phyloP scores from a whole-genome alignment of 2,888 invertebrate genomes.

The Stomorhina lunata region DNA sequence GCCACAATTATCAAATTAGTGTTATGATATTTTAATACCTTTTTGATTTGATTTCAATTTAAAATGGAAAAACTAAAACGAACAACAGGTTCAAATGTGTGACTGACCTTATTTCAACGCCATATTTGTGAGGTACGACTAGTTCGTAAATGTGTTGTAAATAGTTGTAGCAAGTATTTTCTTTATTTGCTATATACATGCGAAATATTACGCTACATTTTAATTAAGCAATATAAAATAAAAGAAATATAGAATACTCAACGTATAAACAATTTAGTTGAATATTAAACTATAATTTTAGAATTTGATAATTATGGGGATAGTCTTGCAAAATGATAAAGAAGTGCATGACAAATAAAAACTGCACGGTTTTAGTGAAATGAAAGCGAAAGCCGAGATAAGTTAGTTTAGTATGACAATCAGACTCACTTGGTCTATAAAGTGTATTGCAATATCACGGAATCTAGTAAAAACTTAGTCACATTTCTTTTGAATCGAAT shows the following conservation, averaged over 20 bases:
- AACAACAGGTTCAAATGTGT: constrained; percentile 33
- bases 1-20: constrained; percentile 55
- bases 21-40: constrained; percentile 39
- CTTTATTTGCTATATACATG: neutral
- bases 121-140: neutral
- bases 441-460: too few relatives aligned
- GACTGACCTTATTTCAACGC: constrained; percentile 41
- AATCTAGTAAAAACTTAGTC: too few relatives aligned
- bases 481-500: too few relatives aligned
- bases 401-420: too few relatives aligned
- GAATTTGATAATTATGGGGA: too few relatives aligned
- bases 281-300: neutral
- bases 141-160: neutral
- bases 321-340: too few relatives aligned
- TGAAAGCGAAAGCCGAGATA: too few relatives aligned
- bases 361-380: too few relatives aligned
- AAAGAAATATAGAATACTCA: neutral
- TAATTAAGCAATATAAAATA: neutral
- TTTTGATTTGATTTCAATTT: constrained; percentile 46
- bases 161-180: neutral
- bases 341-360: too few relatives aligned
- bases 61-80: constrained; percentile 18
- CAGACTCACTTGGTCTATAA: too few relatives aligned
- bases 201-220: neutral
- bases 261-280: neutral